Conservation (phyloP, 2,888 invertebrate species). For the Apamea monoglypha region DNA sequence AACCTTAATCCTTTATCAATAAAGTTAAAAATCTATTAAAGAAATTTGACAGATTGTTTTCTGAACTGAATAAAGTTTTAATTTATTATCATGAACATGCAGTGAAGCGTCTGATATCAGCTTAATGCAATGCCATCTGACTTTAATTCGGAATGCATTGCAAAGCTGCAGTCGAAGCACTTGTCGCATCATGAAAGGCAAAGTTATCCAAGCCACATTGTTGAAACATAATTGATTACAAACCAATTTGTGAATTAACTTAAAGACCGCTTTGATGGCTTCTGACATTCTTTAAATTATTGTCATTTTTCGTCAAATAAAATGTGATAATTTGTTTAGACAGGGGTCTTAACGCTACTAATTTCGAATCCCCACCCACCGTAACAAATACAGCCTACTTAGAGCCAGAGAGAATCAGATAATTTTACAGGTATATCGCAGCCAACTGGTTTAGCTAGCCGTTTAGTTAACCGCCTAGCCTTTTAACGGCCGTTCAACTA, state of each 20-base stretch:
- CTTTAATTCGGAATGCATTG: slow-evolving; percentile 32
- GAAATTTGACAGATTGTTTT: too few relatives aligned
- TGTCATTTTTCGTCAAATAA: not conserved
- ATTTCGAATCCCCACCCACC: not conserved
- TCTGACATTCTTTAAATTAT: not conserved
- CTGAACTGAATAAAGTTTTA: too few relatives aligned
- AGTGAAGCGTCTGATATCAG: not conserved
- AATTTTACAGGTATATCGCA: too few relatives aligned
- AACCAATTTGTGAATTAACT: slow-evolving; percentile 14
- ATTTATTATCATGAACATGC: not conserved
- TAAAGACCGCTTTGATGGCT: not conserved
- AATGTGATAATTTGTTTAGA: not conserved
- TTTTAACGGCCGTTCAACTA: too few relatives aligned
- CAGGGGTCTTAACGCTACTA: not conserved
- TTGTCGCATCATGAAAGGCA: slow-evolving; percentile 26
- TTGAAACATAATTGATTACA: not conserved
- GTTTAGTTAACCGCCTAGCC: too few relatives aligned
- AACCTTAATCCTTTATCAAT: too few relatives aligned
- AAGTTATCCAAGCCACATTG: slow-evolving; percentile 9
- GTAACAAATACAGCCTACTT: not conserved
- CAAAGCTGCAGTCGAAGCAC: not conserved
- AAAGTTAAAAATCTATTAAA: too few relatives aligned
- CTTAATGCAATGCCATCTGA: slow-evolving; percentile 25
- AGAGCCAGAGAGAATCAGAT: not conserved
- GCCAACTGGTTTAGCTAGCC: too few relatives aligned